Evolutionary conservation across 2,888 invertebrate genomes (phyloP), one percentile per base, ranked within the genome.

Genomic region (Gastracanthus pulcherrimus): DNA sequence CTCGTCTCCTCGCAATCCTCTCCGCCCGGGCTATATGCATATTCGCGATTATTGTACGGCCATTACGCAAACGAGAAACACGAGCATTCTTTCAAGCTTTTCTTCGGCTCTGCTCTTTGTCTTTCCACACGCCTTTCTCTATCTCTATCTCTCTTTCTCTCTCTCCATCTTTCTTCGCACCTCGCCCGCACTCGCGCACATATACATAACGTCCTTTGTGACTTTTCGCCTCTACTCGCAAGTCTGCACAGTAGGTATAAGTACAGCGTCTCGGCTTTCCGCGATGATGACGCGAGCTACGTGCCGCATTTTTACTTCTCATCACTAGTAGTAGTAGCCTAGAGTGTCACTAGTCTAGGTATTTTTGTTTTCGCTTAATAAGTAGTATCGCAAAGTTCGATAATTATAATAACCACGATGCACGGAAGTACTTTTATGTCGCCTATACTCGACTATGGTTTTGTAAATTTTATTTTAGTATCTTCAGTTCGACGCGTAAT

Each of bases 41-140:
- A 69, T 36, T 34, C 85, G 84, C 84, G 83, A 86, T 88, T 87
- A 87, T 87, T 87, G 84, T 89, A 88, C 87, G 87, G 86, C 85
- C 86, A 86, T 88, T 85, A 84, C 48, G 19, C 34, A 41, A 81
- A 45, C 62, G 55, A 62, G 69, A 69, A 70, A 74, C n/a, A n/a
- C 23, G 26, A 62, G 60, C 13, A 67, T 62, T 80, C 60, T 45
- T 60, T 6, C 38, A 13, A 29, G 9, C 29, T n/a, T 48, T 36
- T 76, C 48, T 29, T 16, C 11, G 11, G 26, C 13, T 38, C 11
- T 70, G 16, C n/a, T 19, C 38, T 19, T 58, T 19, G 13, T 34
- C 23, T 23, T 36, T 64, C 11, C 64, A 7, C 9, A n/a, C n/a
- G n/a, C n/a, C n/a, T n/a, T n/a, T n/a, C n/a, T n/a, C n/a, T n/a